Conservation (phyloP, 2,113 vertebrate species). For the Gorsachius goisagi region DNA sequence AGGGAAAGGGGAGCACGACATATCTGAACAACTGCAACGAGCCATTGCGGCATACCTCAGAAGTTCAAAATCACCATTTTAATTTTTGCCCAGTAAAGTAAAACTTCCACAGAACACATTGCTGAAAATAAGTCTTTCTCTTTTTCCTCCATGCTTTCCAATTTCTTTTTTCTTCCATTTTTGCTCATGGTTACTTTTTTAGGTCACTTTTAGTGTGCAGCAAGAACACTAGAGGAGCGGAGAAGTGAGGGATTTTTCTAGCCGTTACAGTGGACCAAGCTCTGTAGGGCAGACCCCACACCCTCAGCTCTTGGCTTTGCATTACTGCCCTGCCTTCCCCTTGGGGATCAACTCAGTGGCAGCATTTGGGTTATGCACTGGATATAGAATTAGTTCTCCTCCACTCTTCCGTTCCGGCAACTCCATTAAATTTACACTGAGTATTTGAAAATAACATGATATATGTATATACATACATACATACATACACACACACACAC, state of each 20-base stretch:
- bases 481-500: background rate
- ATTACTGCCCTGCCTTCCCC: background rate
- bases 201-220: background rate
- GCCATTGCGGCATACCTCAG: background rate
- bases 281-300: background rate
- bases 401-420: background rate
- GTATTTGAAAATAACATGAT: slow-evolving; percentile 15
- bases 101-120: background rate
- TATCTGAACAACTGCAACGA: background rate
- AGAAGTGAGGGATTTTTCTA: background rate
- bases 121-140: background rate
- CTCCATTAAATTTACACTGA: background rate
- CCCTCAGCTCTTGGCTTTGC: background rate
- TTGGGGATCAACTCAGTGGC: background rate
- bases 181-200: background rate
- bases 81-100: background rate
- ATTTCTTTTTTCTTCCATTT: background rate
- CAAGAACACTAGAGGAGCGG: background rate
- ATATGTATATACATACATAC: background rate
- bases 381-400: background rate
- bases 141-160: background rate
- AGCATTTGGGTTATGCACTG: background rate
- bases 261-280: background rate
- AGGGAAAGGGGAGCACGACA: accelerated
- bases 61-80: background rate